These are phyloP conservation scores for Maconellicoccus hirsutus DNA, from an alignment of 1,140 invertebrate species.

Conservation along the genomic window DNA sequence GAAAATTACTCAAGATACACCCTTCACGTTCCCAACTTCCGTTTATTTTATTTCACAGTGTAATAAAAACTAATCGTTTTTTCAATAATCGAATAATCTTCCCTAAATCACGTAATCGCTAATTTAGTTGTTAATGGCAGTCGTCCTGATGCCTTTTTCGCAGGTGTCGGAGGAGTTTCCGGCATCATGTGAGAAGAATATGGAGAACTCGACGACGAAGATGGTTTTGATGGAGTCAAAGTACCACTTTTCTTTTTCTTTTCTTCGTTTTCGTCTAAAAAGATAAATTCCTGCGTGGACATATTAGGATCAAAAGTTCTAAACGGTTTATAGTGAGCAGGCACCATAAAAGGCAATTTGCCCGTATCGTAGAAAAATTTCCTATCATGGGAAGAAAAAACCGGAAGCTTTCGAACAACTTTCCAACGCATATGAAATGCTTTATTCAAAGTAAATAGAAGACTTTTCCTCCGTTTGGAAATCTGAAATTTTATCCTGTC, in stretches of 20 bases:
- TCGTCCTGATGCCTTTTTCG: no score
- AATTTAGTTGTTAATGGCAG: no score
- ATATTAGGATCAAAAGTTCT: not conserved
- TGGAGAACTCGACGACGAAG: no score
- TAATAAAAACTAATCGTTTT: no score
- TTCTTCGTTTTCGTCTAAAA: not conserved
- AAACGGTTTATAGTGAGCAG: not conserved
- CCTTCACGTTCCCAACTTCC: no score
- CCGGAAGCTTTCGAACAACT: not conserved
- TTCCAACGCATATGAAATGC: conserved; percentile 11
- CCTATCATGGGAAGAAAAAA: not conserved
- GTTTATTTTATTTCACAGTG: no score
- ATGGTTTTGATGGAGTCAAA: no score
- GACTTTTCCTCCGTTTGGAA: not conserved
- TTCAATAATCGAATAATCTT: no score
- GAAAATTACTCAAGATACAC: no score
- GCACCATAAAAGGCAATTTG: not conserved
- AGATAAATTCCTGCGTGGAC: not conserved
- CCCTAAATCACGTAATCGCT: no score
- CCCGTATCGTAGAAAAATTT: not conserved
- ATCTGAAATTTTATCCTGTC: not conserved
- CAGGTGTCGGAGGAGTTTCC: no score
- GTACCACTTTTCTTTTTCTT: not conserved
- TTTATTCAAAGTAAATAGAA: not conserved
- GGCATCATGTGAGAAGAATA: no score